phyloP scores from a whole-genome alignment of 2,797 vertebrate species.

The Mus minutoides region DNA sequence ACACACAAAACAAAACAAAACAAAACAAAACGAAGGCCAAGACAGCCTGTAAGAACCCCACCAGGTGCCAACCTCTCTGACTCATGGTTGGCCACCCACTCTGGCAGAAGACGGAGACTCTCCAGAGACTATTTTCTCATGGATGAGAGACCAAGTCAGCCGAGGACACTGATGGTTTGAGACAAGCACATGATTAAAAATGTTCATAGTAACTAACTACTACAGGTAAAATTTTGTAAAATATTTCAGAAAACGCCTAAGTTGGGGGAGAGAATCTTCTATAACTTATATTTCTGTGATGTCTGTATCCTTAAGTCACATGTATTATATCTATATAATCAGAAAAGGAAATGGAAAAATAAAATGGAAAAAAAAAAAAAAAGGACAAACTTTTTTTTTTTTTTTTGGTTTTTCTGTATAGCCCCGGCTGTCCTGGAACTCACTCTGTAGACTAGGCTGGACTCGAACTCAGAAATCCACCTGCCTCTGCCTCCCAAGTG shows the following conservation, averaged over 20 bases:
- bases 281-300: background rate
- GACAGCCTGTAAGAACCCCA: background rate
- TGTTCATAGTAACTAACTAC: background rate
- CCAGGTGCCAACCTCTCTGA: background rate
- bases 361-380: constrained; percentile 52
- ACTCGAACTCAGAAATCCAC: no score
- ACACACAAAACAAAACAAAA: no score
- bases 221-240: background rate
- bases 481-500: no score
- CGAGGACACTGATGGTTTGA: constrained; percentile 42
- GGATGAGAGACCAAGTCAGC: constrained; percentile 49
- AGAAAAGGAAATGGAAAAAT: constrained; percentile 58
- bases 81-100: background rate
- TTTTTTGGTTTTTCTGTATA: no score
- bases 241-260: background rate
- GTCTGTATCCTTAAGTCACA: constrained; percentile 26
- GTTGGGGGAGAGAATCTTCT: background rate
- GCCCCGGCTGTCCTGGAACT: no score
- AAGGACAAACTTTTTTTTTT: no score
- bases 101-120: constrained; percentile 17
- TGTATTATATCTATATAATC: constrained; percentile 44
- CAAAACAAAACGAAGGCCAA: no score
- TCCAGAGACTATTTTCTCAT: constrained; percentile 60
- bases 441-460: no score
- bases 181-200: background rate